These are phyloP conservation scores for Eupithecia pulchellata DNA, from an alignment of 2,888 invertebrate genomes.

Conservation along the genomic window DNA sequence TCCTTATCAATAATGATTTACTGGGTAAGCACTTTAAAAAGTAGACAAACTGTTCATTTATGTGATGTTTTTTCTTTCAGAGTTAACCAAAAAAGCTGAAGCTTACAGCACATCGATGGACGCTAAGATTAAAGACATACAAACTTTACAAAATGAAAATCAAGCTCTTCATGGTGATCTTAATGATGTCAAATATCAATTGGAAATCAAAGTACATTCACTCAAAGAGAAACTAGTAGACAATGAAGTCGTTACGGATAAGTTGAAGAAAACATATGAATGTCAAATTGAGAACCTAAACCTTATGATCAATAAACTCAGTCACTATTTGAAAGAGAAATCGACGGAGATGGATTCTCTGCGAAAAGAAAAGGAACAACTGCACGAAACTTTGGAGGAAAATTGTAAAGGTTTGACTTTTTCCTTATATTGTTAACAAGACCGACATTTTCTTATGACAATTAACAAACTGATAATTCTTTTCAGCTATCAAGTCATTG, in stretches of 20 bases:
- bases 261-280: conserved; percentile 66
- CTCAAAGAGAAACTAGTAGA: conserved; percentile 67
- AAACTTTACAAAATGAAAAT: conserved; percentile 60
- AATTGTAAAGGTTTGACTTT: conserved; percentile 55
- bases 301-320: conserved; percentile 65
- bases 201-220: conserved; percentile 69
- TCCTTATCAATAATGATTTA: not conserved
- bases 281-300: conserved; percentile 69
- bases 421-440: not conserved
- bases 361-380: conserved; percentile 61
- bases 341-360: conserved; percentile 58
- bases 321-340: conserved; percentile 68
- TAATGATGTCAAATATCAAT: conserved; percentile 63
- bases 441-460: not conserved
- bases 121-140: conserved; percentile 55
- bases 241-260: conserved; percentile 66
- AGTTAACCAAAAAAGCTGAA: conserved; percentile 55
- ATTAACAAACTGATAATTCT: not conserved
- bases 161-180: conserved; percentile 59
- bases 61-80: conserved; percentile 51
- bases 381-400: conserved; percentile 55
- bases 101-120: conserved; percentile 51
- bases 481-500: conserved; percentile 45
- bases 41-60: not conserved
- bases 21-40: not conserved